Evolutionary conservation across 2,888 invertebrate species (phyloP), one percentile per base, ranked within the genome.

Genomic region (Ethmia dodecea): DNA sequence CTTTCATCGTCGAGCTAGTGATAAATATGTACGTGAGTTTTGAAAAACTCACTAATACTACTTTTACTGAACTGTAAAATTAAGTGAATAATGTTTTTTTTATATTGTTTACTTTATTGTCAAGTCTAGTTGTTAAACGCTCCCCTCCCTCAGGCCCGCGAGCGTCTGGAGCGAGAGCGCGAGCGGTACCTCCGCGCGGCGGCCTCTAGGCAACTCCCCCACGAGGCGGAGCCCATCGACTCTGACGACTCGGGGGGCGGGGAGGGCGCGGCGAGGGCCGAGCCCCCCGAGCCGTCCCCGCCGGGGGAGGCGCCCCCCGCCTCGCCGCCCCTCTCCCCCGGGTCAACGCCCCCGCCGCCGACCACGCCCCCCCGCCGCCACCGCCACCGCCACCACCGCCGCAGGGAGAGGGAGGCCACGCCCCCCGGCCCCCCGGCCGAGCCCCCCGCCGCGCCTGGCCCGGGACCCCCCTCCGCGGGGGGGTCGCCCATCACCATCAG

Each of bases 211-310:
- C 88, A 90, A 66, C 68, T 92, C 71, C 92, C 92, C 27, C 87
- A 89, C 45, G 91, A 92, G 69, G 91, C 91, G 31, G 93, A 91
- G 74, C 92, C 92, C 38, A 93, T 93, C 44, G 93, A 93, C 55
- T 92, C 92, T 29, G 92, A 92, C 56, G 90, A 90, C 48, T 86
- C 48, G 31, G 8, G 20, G n/a, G n/a, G n/a, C n/a, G n/a, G n/a
- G n/a, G n/a, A n/a, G n/a, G n/a, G n/a, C n/a, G n/a, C n/a, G n/a
- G n/a, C n/a, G n/a, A n/a, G n/a, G n/a, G 13, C 45, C 45, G 20
- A 44, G 40, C 11, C 42, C 42, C 16, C 45, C 45, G 11, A 33
- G 38, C 13, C 13, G 30, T 9, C 42, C n/a, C 26, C 12, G 10
- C 6, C 26, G 1, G 10, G 12, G 11, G 12, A 3, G 1, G 10